Evolutionary conservation across 2,888 invertebrate genomes (phyloP).

Genomic region (Euplexia lucipara): DNA sequence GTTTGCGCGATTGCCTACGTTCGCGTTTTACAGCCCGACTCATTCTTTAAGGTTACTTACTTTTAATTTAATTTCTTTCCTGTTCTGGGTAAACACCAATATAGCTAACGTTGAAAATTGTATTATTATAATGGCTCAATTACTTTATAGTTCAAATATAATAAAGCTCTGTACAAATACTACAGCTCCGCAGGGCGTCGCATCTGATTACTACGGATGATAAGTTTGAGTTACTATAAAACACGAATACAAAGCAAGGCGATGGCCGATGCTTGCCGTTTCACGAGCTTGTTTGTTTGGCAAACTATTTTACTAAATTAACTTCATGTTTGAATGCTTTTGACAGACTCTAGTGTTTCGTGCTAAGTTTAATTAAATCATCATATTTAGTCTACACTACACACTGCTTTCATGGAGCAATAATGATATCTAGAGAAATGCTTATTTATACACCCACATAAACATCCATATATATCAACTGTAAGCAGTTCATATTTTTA

Average conservation of each 20-base stretch:
- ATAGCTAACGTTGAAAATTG: neutral
- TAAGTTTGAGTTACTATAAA: constrained; percentile 22
- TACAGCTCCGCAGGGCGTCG: constrained; percentile 5
- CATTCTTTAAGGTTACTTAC: neutral
- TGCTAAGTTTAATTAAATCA: constrained; percentile 50
- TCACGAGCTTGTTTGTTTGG: constrained; percentile 49
- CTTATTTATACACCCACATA: neutral
- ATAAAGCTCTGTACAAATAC: constrained; percentile 2
- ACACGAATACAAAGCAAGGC: constrained; percentile 40
- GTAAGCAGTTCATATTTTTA: constrained; percentile 4
- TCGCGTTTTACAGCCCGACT: neutral
- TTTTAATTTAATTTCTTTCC: constrained; percentile 26
- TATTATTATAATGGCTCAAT: constrained; percentile 22
- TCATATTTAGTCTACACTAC: constrained; percentile 12
- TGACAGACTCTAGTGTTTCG: constrained; percentile 46
- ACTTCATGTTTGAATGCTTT: constrained; percentile 55
- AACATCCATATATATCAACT: neutral
- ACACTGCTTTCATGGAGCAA: constrained; percentile 14
- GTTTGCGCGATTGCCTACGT: neutral
- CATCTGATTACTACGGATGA: constrained; percentile 17
- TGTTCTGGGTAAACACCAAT: constrained; percentile 5
- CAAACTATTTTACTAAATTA: constrained; percentile 58
- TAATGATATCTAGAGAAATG: constrained; percentile 15
- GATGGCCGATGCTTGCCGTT: constrained; percentile 33
- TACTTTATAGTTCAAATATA: constrained; percentile 31